Conservation (phyloP, 2,113 vertebrate species). For the Sceloporus tristichus region DNA sequence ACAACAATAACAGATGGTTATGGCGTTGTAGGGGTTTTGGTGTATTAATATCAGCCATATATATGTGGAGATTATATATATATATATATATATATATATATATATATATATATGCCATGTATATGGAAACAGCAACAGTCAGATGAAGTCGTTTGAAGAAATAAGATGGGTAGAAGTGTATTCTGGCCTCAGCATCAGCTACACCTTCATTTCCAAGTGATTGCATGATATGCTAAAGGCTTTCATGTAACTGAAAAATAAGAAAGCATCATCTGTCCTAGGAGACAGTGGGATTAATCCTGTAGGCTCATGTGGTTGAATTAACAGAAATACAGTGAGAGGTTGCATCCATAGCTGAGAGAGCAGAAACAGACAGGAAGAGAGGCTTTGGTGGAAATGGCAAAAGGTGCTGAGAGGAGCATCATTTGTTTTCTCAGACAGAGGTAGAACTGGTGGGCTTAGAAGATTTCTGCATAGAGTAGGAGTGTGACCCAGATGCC, state of each 20-base stretch:
- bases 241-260: slow-evolving; percentile 1
- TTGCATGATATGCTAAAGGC: not conserved
- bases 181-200: not conserved
- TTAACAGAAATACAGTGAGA: not conserved
- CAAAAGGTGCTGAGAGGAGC: not conserved
- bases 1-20: not conserved
- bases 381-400: not conserved
- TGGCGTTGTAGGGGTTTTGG: not conserved
- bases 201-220: not conserved
- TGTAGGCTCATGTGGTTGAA: not conserved
- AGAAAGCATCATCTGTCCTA: not conserved
- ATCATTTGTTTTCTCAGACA: not conserved
- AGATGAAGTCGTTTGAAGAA: not conserved
- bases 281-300: no score
- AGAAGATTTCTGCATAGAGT: not conserved
- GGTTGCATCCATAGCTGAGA: not conserved
- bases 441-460: not conserved
- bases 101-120: no score
- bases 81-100: no score
- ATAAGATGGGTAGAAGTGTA: not conserved
- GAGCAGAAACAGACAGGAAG: not conserved
- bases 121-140: no score
- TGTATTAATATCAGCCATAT: not conserved
- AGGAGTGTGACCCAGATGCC: not conserved
- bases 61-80: no score